Conservation (phyloP, 2,113 vertebrate genomes). For the Zosterops pallidus region DNA sequence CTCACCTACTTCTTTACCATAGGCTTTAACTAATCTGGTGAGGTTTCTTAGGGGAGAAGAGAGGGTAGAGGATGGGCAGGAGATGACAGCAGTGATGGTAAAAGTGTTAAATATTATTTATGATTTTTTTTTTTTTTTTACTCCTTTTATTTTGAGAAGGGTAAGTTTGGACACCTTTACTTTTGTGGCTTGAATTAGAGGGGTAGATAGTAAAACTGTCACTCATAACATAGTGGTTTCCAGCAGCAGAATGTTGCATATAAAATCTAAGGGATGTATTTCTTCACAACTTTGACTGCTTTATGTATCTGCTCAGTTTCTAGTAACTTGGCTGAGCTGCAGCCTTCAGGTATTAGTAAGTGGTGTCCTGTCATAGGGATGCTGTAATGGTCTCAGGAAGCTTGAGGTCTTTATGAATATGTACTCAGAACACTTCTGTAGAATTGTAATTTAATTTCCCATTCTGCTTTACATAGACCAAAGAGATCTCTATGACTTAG, state of each 20-base stretch:
- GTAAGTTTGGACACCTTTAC: neutral
- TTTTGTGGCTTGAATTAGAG: constrained; percentile 26
- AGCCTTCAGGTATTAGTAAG: neutral
- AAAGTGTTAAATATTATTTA: neutral
- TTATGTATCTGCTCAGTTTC: neutral
- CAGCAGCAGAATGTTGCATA: neutral
- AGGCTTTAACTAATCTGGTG: neutral
- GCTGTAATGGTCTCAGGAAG: neutral
- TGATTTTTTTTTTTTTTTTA: rapidly evolving
- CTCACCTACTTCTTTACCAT: neutral
- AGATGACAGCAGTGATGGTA: neutral
- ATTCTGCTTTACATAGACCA: rapidly evolving
- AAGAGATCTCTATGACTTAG: neutral
- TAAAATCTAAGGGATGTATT: neutral
- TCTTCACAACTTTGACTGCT: neutral
- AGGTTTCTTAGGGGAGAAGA: neutral
- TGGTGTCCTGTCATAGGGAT: neutral
- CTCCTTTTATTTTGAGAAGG: neutral
- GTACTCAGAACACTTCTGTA: rapidly evolving
- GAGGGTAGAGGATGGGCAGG: neutral
- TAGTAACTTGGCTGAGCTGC: neutral
- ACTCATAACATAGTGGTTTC: neutral
- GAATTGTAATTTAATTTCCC: neutral
- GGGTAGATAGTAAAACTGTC: neutral
- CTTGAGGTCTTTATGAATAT: neutral